Conservation (phyloP, 2,888 invertebrate species). For the Ophion costatus region DNA sequence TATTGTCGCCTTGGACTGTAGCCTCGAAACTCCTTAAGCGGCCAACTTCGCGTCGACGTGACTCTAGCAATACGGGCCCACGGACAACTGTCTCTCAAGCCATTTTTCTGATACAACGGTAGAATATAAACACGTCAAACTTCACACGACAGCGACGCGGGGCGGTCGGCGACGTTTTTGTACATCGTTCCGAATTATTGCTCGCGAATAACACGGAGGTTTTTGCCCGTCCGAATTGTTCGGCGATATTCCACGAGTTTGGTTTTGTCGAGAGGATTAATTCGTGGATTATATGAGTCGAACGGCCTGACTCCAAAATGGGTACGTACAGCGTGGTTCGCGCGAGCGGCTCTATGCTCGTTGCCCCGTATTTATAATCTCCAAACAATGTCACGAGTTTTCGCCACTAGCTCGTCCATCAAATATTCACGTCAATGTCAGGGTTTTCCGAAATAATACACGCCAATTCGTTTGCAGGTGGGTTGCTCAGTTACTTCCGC, state of each 20-base stretch:
- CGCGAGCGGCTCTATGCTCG: not conserved
- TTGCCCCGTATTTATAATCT: conserved; percentile 15
- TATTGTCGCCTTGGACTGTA: too few species aligned
- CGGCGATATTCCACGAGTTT: conserved; percentile 13
- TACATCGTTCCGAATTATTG: conserved; percentile 48
- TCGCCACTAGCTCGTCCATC: conserved; percentile 31
- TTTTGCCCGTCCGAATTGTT: conserved; percentile 40
- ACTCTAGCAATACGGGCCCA: not conserved
- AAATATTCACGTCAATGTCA: not conserved
- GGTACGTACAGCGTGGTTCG: conserved; percentile 70
- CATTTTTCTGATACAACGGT: conserved; percentile 48
- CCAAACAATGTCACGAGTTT: conserved; percentile 45
- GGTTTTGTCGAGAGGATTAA: not conserved
- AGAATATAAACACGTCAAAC: conserved; percentile 66
- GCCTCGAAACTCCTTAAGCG: too few species aligned
- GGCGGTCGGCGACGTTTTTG: conserved; percentile 30
- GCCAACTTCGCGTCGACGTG: conserved; percentile 15
- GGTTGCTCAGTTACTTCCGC: conserved; percentile 97
- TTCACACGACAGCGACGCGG: conserved; percentile 49
- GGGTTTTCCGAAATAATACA: not conserved
- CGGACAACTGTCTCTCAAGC: conserved; percentile 41
- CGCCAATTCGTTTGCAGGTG: conserved; percentile 88
- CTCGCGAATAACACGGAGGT: conserved; percentile 40
- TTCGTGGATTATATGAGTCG: conserved; percentile 72
- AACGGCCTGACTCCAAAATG: conserved; percentile 73